These are phyloP conservation scores for Andrena praecox DNA, from an alignment of 2,888 invertebrate species.

Conservation along the genomic window DNA sequence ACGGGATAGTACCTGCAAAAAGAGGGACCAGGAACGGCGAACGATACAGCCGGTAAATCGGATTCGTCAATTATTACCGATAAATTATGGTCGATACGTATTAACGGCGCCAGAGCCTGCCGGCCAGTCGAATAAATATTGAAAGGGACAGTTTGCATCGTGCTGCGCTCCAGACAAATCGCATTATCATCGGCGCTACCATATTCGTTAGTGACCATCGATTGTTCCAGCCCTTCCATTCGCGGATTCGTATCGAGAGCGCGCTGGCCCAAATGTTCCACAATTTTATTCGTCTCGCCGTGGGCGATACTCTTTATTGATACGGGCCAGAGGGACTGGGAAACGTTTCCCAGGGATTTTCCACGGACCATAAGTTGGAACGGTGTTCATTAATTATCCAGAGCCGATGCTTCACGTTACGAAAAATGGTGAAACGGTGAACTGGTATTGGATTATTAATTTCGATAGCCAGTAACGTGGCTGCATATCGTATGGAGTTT, in stretches of 20 bases:
- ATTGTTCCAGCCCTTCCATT: slow-evolving; percentile 6
- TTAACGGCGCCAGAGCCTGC: slow-evolving; percentile 32
- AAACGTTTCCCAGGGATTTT: not conserved
- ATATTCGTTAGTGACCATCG: slow-evolving; percentile 11
- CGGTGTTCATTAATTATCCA: slow-evolving; percentile 28
- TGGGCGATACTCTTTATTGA: slow-evolving; percentile 11
- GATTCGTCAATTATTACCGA: slow-evolving; percentile 58
- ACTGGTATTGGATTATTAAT: slow-evolving; percentile 30
- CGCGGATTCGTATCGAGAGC: not conserved
- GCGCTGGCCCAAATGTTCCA: not conserved
- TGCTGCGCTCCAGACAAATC: slow-evolving; percentile 12
- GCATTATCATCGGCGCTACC: slow-evolving; percentile 29
- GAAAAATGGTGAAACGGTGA: not conserved
- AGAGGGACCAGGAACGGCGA: slow-evolving; percentile 10
- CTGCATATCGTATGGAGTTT: not conserved
- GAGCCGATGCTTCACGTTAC: not conserved
- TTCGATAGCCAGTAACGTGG: not conserved
- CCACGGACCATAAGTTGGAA: not conserved
- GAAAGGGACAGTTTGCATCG: slow-evolving; percentile 43
- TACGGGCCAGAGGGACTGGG: not conserved
- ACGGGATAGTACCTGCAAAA: slow-evolving; percentile 27
- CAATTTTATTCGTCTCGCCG: slow-evolving; percentile 17
- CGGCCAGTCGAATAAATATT: slow-evolving; percentile 52
- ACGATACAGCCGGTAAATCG: slow-evolving; percentile 49
- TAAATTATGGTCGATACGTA: slow-evolving; percentile 53